Percentiles rank a stretch among this genome's conserved stretches.
phyloP scores from a whole-genome alignment of 1,140 invertebrate species.

The Apis mellifera region Amel_HAv3.1 CM009937.2:3061001-3061500 shows the following conservation, averaged over 20 bases:
- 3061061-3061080: neutral
- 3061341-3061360: neutral
- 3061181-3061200: neutral
- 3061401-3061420: constrained; percentile 56
- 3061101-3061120: too few species aligned
- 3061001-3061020: neutral
- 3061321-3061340: neutral
- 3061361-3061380: neutral
- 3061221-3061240: constrained; percentile 33
- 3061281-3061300: constrained; percentile 59
- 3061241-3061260: constrained; percentile 8
- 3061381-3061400: constrained; percentile 39
- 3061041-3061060: neutral
- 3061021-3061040: neutral
- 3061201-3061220: neutral
- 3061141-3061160: neutral
- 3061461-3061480: constrained; percentile 54
- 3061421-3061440: constrained; percentile 61
- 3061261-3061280: constrained; percentile 47
- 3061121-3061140: neutral
- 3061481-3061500: constrained; percentile 39
- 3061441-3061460: constrained; percentile 38
- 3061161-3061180: too few species aligned
- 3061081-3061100: neutral
- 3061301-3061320: constrained; percentile 27